Percentiles rank a stretch among this genome's conserved stretches.
Conservation (phyloP, 2,888 invertebrate species). For the Coecobrya sp. region DNA sequence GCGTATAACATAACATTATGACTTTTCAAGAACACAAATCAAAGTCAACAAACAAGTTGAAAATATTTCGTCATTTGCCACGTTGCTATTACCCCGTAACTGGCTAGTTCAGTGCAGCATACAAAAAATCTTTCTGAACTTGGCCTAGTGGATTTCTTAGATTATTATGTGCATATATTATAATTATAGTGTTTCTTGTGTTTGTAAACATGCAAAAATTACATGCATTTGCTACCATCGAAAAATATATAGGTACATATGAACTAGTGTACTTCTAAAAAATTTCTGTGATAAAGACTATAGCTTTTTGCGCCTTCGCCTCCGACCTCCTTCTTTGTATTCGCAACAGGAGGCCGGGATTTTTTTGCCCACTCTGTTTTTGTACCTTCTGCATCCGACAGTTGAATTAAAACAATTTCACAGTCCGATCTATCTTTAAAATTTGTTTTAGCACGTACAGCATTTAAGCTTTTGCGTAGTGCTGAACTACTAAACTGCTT, state of each 20-base stretch:
- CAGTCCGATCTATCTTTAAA: background rate
- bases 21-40: conserved; percentile 70
- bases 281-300: background rate
- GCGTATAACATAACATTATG: conserved; percentile 2
- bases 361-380: background rate
- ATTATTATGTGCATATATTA: conserved; percentile 62
- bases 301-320: background rate
- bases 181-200: conserved; percentile 53
- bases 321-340: conserved; percentile 26
- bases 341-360: conserved; percentile 26
- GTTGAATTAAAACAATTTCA: conserved; percentile 5
- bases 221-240: conserved; percentile 2
- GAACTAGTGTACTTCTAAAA: background rate
- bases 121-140: conserved; percentile 59
- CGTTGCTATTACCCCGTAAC: conserved; percentile 4
- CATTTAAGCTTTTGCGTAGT: no score
- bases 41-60: conserved; percentile 73
- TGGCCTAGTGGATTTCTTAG: conserved; percentile 65
- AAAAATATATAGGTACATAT: no score
- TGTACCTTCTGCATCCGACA: background rate
- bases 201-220: conserved; percentile 19
- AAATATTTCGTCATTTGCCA: conserved; percentile 66
- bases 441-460: background rate
- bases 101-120: background rate
- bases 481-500: no score